These are phyloP conservation scores for Chesias legatella DNA, from an alignment of 2,888 invertebrate genomes.

Conservation along the genomic window DNA sequence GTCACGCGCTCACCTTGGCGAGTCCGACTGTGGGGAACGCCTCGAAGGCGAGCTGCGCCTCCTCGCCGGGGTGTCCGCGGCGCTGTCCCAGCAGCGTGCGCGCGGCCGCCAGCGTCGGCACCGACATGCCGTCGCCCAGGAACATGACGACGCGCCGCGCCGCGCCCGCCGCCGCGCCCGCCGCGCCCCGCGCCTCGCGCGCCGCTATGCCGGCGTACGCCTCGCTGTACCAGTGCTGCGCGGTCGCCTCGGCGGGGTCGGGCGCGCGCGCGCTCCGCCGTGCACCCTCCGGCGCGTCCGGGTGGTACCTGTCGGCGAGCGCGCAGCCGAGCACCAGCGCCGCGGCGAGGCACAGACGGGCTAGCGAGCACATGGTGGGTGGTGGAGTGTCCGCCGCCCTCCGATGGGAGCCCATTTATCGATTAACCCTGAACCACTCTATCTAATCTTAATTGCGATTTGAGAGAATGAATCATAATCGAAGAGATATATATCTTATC, in stretches of 20 bases:
- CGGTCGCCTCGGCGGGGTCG: slow-evolving; percentile 15
- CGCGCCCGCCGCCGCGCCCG: slow-evolving; percentile 20
- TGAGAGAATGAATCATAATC: no score
- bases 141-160: slow-evolving; percentile 83
- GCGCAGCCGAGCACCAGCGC: background rate
- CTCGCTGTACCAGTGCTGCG: slow-evolving; percentile 23
- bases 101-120: slow-evolving; percentile 82
- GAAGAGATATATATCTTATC: no score
- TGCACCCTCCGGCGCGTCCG: background rate
- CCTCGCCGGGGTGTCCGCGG: slow-evolving; percentile 73
- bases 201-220: slow-evolving; percentile 27
- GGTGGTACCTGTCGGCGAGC: slow-evolving; percentile 14
- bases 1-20: slow-evolving; percentile 28
- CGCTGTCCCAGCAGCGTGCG: slow-evolving; percentile 82
- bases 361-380: no score
- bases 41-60: slow-evolving; percentile 79
- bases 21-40: slow-evolving; percentile 79
- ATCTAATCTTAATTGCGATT: no score
- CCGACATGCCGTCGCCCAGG: slow-evolving; percentile 87
- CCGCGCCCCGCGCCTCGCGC: slow-evolving; percentile 44
- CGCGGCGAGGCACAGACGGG: slow-evolving; percentile 1
- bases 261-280: background rate
- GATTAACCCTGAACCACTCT: no score
- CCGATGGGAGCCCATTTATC: no score
- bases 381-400: no score